Evolutionary conservation across 2,113 vertebrate species (phyloP).

Genomic region (Anguilla rostrata): DNA sequence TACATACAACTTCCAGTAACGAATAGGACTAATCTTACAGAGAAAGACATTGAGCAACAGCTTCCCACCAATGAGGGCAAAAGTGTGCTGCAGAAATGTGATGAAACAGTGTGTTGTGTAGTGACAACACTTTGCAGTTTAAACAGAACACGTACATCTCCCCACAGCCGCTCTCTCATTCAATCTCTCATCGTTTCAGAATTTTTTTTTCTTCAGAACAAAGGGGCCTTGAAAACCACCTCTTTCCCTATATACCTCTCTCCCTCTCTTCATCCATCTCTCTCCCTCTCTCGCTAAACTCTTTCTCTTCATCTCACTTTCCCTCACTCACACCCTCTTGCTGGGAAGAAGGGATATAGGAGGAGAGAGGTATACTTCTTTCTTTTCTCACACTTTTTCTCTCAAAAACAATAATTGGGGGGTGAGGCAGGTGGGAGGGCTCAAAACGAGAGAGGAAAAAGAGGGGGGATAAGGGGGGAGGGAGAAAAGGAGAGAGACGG

Average conservation of each 20-base stretch:
- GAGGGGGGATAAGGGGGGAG: conserved; percentile 9
- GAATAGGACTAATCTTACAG: not conserved
- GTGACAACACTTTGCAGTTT: not conserved
- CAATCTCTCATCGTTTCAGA: not conserved
- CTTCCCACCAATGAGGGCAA: not conserved
- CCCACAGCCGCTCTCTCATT: not conserved
- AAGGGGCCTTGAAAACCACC: conserved; percentile 10
- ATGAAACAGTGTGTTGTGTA: not conserved
- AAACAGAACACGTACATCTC: not conserved
- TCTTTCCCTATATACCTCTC: conserved; percentile 20
- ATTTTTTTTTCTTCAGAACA: not conserved
- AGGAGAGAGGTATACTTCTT: not conserved
- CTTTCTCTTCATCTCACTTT: conserved; percentile 20
- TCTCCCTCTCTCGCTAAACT: not conserved
- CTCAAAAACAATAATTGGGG: not conserved
- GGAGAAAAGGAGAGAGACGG: conserved; percentile 50
- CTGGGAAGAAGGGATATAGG: not conserved
- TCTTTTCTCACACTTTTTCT: not conserved
- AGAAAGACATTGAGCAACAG: not conserved
- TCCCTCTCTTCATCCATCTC: conserved; percentile 8
- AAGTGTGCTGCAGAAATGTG: not conserved
- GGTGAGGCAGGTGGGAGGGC: not conserved
- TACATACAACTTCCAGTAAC: not conserved
- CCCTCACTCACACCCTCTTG: conserved; percentile 15
- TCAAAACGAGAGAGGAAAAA: not conserved